A percentile compares a stretch with the other conserved stretches of the same genome.
phyloP scores from a whole-genome alignment of 92 coral and sea anemone species.

The Actinernus sp. region DNA sequence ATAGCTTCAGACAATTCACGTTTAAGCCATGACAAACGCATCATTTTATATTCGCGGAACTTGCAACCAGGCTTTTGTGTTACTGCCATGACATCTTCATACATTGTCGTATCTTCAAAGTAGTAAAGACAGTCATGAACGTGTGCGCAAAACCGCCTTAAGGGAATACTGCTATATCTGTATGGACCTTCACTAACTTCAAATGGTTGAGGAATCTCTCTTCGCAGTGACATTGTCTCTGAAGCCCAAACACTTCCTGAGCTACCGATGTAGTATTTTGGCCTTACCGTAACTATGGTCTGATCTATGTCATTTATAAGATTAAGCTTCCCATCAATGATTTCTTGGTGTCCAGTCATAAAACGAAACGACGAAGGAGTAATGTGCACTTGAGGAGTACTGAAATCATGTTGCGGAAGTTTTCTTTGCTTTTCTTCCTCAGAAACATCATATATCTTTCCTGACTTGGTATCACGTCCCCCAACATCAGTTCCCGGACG shows the following conservation, averaged over 20 bases:
- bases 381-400: slow-evolving; percentile 33
- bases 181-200: slow-evolving; percentile 26
- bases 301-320: slow-evolving; percentile 45
- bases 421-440: slow-evolving; percentile 36
- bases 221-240: slow-evolving; percentile 44
- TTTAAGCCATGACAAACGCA: slow-evolving; percentile 32
- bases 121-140: slow-evolving; percentile 61
- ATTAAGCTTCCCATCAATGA: slow-evolving; percentile 34
- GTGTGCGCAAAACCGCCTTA: slow-evolving; percentile 45
- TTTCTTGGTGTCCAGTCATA: slow-evolving; percentile 23
- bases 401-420: slow-evolving; percentile 64
- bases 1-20: slow-evolving; percentile 31
- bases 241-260: slow-evolving; percentile 70
- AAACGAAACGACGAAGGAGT: slow-evolving; percentile 55
- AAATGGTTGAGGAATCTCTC: slow-evolving; percentile 50
- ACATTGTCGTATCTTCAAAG: slow-evolving; percentile 52
- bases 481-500: slow-evolving; percentile 64
- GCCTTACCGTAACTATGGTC: slow-evolving; percentile 39
- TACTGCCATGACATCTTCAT: slow-evolving; percentile 52
- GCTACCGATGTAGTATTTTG: slow-evolving; percentile 65
- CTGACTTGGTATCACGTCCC: slow-evolving; percentile 23
- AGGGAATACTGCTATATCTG: slow-evolving; percentile 22
- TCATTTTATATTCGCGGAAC: slow-evolving; percentile 41
- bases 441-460: slow-evolving; percentile 38
- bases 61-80: slow-evolving; percentile 31